A percentile compares a stretch with the other conserved stretches of the same genome.
phyloP scores from a whole-genome alignment of 1,140 invertebrate species.

The Camponotus floridanus region DNA sequence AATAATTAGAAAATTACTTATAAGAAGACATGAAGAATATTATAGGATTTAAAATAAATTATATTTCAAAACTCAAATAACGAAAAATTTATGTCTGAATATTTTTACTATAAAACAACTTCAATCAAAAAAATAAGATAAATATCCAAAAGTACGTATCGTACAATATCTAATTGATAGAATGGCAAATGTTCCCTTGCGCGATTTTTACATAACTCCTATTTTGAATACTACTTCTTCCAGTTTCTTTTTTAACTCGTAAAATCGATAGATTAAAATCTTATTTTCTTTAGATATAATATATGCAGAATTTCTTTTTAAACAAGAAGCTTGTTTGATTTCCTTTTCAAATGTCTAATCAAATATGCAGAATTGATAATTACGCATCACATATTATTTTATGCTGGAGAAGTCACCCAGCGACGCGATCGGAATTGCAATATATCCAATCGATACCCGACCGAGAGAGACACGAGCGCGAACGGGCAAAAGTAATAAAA shows the following conservation, averaged over 20 bases:
- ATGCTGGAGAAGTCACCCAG: slow-evolving; percentile 6
- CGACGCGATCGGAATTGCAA: slow-evolving; percentile 15
- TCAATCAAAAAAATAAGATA: too few species aligned
- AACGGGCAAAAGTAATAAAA: slow-evolving; percentile 13
- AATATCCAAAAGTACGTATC: neutral
- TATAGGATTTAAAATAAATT: neutral
- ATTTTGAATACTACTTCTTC: neutral
- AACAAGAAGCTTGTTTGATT: neutral
- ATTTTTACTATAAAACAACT: neutral
- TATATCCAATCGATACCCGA: slow-evolving; percentile 15
- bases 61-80: slow-evolving; percentile 1
- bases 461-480: neutral
- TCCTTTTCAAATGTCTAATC: neutral
- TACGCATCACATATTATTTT: neutral
- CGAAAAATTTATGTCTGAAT: neutral
- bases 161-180: neutral
- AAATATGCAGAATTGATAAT: slow-evolving; percentile 13
- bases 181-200: too few species aligned
- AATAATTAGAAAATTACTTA: slow-evolving; percentile 12
- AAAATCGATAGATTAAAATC: neutral
- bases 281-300: neutral
- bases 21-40: neutral
- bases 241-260: neutral
- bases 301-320: neutral
- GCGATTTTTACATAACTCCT: neutral